Conservation (phyloP, 1,140 invertebrate genomes). For the Gryllus bimaculatus region DNA sequence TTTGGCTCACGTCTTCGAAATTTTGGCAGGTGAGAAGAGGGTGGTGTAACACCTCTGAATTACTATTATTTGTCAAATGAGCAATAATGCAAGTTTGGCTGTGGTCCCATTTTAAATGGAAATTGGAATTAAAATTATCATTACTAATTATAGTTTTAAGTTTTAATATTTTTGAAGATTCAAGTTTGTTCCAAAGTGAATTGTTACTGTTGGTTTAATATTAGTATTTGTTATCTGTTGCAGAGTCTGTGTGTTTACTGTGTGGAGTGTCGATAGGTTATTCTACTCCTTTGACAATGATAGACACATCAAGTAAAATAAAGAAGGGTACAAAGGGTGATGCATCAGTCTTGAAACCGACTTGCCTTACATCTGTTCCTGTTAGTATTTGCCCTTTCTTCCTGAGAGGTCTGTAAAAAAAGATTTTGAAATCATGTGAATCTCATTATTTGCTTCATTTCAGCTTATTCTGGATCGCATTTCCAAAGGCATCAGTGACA, state of each 20-base stretch:
- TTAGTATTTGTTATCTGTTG: conserved; percentile 12
- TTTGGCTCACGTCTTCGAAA: conserved; percentile 93
- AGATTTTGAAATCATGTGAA: not conserved
- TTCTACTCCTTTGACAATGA: conserved; percentile 88
- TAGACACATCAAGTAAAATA: conserved; percentile 92
- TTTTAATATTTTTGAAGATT: not conserved
- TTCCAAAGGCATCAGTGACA: conserved; percentile 89
- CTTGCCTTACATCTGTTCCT: conserved; percentile 90
- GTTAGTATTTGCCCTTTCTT: conserved; percentile 45
- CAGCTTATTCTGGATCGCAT: conserved; percentile 67
- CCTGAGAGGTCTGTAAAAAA: not conserved
- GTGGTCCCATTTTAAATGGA: too few relatives aligned
- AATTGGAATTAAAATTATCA: too few relatives aligned
- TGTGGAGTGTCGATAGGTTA: conserved; percentile 91
- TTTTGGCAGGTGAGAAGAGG: conserved; percentile 54
- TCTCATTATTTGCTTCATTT: conserved; percentile 8
- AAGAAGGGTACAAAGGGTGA: conserved; percentile 87
- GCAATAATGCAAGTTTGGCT: not conserved
- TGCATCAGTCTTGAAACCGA: conserved; percentile 80
- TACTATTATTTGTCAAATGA: not conserved
- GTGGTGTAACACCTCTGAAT: not conserved
- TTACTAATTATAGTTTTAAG: not conserved
- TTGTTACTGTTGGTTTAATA: not conserved
- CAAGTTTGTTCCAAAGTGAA: not conserved
- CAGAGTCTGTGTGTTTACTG: conserved; percentile 45